Percentiles rank a stretch among this genome's conserved stretches.
These are phyloP conservation scores for Ormia ochracea DNA, from an alignment of 2,888 invertebrate species.

Conservation along the genomic window DNA sequence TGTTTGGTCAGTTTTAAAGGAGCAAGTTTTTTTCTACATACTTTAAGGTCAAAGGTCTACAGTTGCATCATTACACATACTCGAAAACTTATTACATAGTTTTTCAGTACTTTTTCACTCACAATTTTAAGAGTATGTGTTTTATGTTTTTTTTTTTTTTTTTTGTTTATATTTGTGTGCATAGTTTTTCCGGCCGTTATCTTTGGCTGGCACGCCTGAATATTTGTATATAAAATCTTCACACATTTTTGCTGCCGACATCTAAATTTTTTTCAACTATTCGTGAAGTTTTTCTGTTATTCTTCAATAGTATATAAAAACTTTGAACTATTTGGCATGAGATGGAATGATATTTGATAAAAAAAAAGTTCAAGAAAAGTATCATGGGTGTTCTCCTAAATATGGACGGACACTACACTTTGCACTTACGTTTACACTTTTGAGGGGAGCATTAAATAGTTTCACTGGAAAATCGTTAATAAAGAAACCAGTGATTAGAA, in stretches of 20 bases:
- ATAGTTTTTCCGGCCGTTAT: slow-evolving; percentile 41
- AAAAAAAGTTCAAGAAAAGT: too few species aligned
- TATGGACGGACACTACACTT: not conserved
- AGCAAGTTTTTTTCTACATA: not conserved
- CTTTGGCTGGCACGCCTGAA: slow-evolving; percentile 45
- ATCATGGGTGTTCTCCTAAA: not conserved
- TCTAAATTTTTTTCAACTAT: slow-evolving; percentile 18
- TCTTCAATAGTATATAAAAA: slow-evolving; percentile 22
- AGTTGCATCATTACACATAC: slow-evolving; percentile 57
- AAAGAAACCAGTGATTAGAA: too few species aligned
- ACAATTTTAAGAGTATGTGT: not conserved
- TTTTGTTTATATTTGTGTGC: not conserved
- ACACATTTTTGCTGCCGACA: slow-evolving; percentile 53
- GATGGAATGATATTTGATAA: slow-evolving; percentile 36
- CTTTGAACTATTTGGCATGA: slow-evolving; percentile 52
- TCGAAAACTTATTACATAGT: slow-evolving; percentile 47
- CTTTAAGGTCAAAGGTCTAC: slow-evolving; percentile 56
- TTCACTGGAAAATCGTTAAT: too few species aligned
- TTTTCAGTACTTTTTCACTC: not conserved
- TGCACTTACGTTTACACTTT: not conserved
- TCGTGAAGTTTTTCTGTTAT: slow-evolving; percentile 13
- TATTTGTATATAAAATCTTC: slow-evolving; percentile 52
- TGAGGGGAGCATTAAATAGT: too few species aligned
- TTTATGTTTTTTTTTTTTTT: not conserved
- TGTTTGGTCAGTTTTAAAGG: slow-evolving; percentile 28